Base-by-base conservation (phyloP, 2,113 vertebrate species). In the Coreoperca whiteheadi region DNA sequence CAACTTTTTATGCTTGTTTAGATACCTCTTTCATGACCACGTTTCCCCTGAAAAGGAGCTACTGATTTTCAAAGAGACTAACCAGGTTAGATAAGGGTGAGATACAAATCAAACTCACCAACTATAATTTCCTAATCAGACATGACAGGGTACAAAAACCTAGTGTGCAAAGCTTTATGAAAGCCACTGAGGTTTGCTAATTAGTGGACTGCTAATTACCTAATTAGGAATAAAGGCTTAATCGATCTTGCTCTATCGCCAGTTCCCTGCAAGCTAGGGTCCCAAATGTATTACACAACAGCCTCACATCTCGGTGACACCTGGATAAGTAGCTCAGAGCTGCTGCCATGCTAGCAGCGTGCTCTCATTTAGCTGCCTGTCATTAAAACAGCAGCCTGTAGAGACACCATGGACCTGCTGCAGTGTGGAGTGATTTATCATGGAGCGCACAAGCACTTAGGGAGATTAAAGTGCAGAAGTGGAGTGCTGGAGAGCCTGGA, bases 391-490 rank as follows among this genome's bases (percentile, higher is more conserved):
- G 78, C 77, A 85, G 87, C 82, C 75, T 67, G 61, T 56, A 41
- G 83, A 81, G 88, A 79, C 85, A 70, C 51, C 3, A 50, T 1
- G 78, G 81, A 79, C 86, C 84, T 82, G 86, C 91, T 74, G 81
- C 83, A 61, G 87, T 51, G 63, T 67, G 76, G 41, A 81, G 74
- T 90, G 89, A 94, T 95, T 94, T 89, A 95, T 94, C 89, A 86
- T 0, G 37, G 68, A 74, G 41, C 87, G 85, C 86, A 59, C 80
- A 90, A 91, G 91, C 93, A 94, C 92, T 94, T 85, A 92, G 86
- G 70, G 48, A 93, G 91, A 95, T 95, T 94, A 94, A 90, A 94
- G 85, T 83, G 81, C 79, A 88, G 81, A 71, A 89, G 89, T 63
- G 83, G 78, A 88, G 75, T 67, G 83, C 73, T 59, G 84, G 66